Percentiles rank a stretch among this genome's conserved stretches.
Evolutionary conservation across 2,888 invertebrate genomes (phyloP).

Genomic region (Merodon equestris): DNA sequence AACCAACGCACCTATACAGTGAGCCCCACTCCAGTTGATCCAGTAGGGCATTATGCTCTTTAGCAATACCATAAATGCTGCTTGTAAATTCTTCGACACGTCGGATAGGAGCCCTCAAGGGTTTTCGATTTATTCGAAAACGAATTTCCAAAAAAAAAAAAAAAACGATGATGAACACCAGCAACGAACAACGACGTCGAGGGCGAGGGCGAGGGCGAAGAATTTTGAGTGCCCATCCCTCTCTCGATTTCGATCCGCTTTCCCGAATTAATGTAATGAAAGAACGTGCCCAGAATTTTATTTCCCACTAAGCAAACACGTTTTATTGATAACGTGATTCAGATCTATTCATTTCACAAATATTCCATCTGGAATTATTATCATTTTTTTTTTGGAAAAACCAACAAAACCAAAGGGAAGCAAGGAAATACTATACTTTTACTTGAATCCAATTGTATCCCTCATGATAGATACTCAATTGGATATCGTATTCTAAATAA

Average conservation of each 20-base stretch:
- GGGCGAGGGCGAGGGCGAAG: too few species aligned
- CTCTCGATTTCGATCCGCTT: slow-evolving; percentile 22
- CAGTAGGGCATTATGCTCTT: not conserved
- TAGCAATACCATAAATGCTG: not conserved
- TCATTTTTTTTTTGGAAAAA: slow-evolving; percentile 21
- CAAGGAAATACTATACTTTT: not conserved
- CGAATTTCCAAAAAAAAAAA: slow-evolving; percentile 42
- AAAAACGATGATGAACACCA: not conserved
- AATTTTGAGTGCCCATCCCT: too few species aligned
- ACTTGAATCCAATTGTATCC: slow-evolving; percentile 10
- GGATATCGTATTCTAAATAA: slow-evolving; percentile 42
- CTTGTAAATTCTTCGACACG: not conserved
- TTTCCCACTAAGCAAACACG: slow-evolving; percentile 56
- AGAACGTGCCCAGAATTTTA: slow-evolving; percentile 58
- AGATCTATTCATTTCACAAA: slow-evolving; percentile 62
- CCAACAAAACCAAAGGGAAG: slow-evolving; percentile 1
- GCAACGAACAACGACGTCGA: too few species aligned
- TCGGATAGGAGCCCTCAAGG: slow-evolving; percentile 33
- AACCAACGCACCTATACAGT: not conserved
- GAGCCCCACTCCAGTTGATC: not conserved
- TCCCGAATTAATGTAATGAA: slow-evolving; percentile 60
- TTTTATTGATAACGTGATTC: slow-evolving; percentile 64
- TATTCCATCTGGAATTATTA: slow-evolving; percentile 45
- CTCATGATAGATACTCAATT: slow-evolving; percentile 45
- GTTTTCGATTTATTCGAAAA: slow-evolving; percentile 46